Evolutionary conservation across 2,797 vertebrate genomes (phyloP), one percentile per base, ranked within the genome.

Genomic region (Xenops minutus): DNA sequence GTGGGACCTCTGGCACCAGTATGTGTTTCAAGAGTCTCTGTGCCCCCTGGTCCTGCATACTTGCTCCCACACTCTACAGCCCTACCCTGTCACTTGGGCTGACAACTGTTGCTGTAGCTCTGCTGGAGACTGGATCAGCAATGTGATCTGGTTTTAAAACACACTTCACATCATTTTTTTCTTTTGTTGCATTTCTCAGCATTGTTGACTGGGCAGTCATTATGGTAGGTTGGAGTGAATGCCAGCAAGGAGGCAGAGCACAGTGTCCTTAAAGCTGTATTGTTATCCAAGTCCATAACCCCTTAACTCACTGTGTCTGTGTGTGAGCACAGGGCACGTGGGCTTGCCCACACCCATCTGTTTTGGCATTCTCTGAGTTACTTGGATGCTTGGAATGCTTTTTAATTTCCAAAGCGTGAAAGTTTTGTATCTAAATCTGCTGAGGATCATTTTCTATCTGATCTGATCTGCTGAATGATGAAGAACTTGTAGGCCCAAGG

Each of bases 1-100:
- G 88, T 95, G 78, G 94, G 86, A 93, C 61, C 68, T 92, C 89
- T 93, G 94, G 95, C 95, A 94, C 83, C 91, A 91, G 58, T 26
- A 48, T 1, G 13, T 78, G 46, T 54, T 80, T 93, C 55, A 55
- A 67, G 51, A 92, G 75, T 63, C 82, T 14, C 62, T 37, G 20
- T 74, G 62, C 58, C 55, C 62, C 51, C 77, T 86, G 52, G 75
- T 78, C 43, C 58, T 75, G 79, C 95, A 93, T 96, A 81, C 69
- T 88, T 92, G 62, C 92, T 95, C 95, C 95, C 66, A 95, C 94
- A 55, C 92, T 89, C 56, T 18, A 34, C 69, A 88, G 92, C 69
- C 85, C 88, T 86, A 15, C 82, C 89, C 79, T 89, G 6, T 49
- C 72, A 68, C 34, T 96, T 77, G 62, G 72, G n/a, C 91, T 95